phyloP scores from a whole-genome alignment of 2,797 vertebrate genomes.

The Alcedo atthis region DNA sequence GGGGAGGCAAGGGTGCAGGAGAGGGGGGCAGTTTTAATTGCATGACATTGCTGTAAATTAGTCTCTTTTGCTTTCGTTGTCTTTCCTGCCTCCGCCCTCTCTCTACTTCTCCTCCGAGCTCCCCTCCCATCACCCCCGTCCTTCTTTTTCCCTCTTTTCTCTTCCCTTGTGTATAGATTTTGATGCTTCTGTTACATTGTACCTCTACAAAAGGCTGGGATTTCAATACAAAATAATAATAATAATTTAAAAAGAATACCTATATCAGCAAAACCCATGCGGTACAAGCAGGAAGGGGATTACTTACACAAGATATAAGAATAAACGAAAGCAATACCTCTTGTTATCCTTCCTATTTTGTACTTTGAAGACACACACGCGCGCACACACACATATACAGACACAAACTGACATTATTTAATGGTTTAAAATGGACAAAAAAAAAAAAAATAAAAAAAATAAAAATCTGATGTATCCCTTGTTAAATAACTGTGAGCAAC shows the following conservation, averaged over 20 bases:
- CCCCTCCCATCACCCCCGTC: constrained; percentile 67
- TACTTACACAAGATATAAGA: constrained; percentile 86
- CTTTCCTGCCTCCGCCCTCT: constrained; percentile 79
- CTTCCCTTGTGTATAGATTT: constrained; percentile 81
- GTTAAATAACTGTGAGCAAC: constrained; percentile 96
- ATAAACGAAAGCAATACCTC: constrained; percentile 96
- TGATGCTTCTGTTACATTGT: constrained; percentile 88
- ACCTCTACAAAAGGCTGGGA: constrained; percentile 83
- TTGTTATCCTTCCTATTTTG: constrained; percentile 89
- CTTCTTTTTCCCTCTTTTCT: constrained; percentile 74
- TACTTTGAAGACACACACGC: constrained; percentile 82
- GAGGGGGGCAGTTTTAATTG: constrained; percentile 86
- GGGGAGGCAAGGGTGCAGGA: constrained; percentile 65
- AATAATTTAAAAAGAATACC: constrained; percentile 66
- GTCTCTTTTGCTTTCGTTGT: constrained; percentile 83
- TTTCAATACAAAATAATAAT: constrained; percentile 71
- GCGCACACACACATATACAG: constrained; percentile 74
- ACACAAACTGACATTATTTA: constrained; percentile 82
- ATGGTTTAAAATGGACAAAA: constrained; percentile 85
- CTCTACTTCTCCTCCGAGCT: constrained; percentile 77
- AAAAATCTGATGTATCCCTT: constrained; percentile 88
- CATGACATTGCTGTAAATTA: constrained; percentile 91
- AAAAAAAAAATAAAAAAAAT: constrained; percentile 72
- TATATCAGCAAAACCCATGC: constrained; percentile 73
- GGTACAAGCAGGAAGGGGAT: constrained; percentile 78